Conservation (phyloP, 1,140 invertebrate genomes). For the Tetramorium parvispinum region DNA sequence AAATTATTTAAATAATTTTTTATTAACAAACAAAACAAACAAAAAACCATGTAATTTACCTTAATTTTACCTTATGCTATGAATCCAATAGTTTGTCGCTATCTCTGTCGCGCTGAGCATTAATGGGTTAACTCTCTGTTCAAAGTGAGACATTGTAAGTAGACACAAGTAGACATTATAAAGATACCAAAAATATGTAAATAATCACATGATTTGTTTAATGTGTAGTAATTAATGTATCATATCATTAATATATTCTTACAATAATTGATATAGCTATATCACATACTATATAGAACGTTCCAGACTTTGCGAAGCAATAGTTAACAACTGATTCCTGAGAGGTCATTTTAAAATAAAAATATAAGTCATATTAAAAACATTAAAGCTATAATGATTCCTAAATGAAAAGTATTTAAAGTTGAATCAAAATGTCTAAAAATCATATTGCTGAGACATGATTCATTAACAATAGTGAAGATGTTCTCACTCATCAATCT, state of each 20-base stretch:
- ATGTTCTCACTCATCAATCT: neutral
- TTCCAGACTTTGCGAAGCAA: neutral
- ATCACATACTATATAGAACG: neutral
- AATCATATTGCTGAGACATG: neutral
- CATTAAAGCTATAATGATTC: neutral
- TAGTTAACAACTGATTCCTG: neutral
- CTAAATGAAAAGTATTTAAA: neutral
- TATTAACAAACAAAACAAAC: too few relatives aligned
- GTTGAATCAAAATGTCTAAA: neutral
- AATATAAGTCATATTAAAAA: neutral
- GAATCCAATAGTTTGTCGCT: too few relatives aligned
- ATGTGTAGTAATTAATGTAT: neutral
- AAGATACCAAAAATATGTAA: neutral
- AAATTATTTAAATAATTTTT: too few relatives aligned
- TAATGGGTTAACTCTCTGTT: neutral
- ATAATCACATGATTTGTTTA: neutral
- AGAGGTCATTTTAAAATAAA: neutral
- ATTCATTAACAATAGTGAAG: neutral
- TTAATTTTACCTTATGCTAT: too few relatives aligned
- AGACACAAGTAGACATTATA: neutral
- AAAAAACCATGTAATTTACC: too few relatives aligned
- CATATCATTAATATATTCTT: neutral
- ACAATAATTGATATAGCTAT: neutral
- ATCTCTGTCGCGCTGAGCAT: too few relatives aligned
- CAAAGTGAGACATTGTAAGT: neutral